These are phyloP conservation scores for Pseudotriccus pelzelni DNA, from an alignment of 2,797 vertebrate species.

Conservation along the genomic window DNA sequence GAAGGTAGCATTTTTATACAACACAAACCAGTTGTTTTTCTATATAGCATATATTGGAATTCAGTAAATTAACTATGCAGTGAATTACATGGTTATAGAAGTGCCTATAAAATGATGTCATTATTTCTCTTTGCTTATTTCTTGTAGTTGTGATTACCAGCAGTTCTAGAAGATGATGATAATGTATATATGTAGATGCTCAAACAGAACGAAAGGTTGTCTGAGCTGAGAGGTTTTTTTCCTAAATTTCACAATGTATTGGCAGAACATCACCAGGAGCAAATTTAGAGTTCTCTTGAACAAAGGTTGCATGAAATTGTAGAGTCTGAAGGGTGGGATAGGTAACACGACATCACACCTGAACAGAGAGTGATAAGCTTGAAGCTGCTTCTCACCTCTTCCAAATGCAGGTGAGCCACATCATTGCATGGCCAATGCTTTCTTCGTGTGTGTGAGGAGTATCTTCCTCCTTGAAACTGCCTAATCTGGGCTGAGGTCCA, in stretches of 20 bases:
- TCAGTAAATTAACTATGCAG: background rate
- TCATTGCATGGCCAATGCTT: background rate
- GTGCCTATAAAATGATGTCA: background rate
- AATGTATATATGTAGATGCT: background rate
- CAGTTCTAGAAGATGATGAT: background rate
- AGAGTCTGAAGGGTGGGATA: background rate
- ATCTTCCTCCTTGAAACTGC: background rate
- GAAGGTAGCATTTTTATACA: background rate
- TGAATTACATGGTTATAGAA: constrained; percentile 1
- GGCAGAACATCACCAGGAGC: background rate
- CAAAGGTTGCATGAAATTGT: background rate
- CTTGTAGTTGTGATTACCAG: background rate
- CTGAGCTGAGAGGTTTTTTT: background rate
- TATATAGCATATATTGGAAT: background rate
- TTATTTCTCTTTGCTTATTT: background rate
- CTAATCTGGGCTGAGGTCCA: background rate
- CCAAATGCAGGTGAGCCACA: background rate
- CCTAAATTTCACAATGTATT: background rate
- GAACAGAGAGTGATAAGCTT: background rate
- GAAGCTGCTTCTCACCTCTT: background rate
- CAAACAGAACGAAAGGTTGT: background rate
- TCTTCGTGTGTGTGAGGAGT: background rate
- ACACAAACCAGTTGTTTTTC: background rate
- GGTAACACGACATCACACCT: background rate
- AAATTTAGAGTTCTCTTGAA: background rate